Evolutionary conservation across 2,797 vertebrate genomes (phyloP), one percentile per base, ranked within the genome.

Genomic region (Hypotaenidia okinawae): DNA sequence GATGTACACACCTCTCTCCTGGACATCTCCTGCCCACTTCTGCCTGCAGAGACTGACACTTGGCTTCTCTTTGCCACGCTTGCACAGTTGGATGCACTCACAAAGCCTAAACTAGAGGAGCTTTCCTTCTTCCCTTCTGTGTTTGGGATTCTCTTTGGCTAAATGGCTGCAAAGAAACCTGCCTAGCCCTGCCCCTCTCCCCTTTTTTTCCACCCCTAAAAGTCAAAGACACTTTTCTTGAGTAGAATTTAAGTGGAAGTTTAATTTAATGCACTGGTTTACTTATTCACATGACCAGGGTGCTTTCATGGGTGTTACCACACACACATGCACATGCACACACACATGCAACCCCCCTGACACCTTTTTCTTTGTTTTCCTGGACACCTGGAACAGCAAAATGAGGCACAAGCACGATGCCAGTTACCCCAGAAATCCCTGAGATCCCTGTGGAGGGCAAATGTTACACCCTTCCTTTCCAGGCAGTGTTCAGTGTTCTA

Each of bases 391-490:
- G 33, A 77, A 62, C 11, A 45, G 57, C 25, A 58, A 59, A 70
- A 15, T 22, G 16, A 63, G 19, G 10, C 30, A 37, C 19, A 14
- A 47, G 27, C 43, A 54, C 0, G 2, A 55, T n/a, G 11, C 15
- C 21, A 55, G 22, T 32, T 25, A 47, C 10, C 9, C 64, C 35
- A 6, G 47, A 85, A 83, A 55, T 19, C 61, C 32, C 43, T 1
- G 16, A 45, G 35, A 70, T 22, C 3, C 28, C 35, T 0, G 0
- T 6, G 14, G 18, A 91, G 22, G n/a, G 17, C 23, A 87, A 91
- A 57, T 0, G 0, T 2, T 1, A 0, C 3, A 0, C 0, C 0
- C 41, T 61, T 74, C 0, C 41, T 61, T 74, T 45, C 51, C 47
- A 39, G 33, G 8, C 37, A 18, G 10, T 0, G 2, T 59, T 51